Evolutionary conservation across 2,113 vertebrate species (phyloP), one percentile per base, ranked within the genome.

Genomic region (Cheilinus undulatus): DNA sequence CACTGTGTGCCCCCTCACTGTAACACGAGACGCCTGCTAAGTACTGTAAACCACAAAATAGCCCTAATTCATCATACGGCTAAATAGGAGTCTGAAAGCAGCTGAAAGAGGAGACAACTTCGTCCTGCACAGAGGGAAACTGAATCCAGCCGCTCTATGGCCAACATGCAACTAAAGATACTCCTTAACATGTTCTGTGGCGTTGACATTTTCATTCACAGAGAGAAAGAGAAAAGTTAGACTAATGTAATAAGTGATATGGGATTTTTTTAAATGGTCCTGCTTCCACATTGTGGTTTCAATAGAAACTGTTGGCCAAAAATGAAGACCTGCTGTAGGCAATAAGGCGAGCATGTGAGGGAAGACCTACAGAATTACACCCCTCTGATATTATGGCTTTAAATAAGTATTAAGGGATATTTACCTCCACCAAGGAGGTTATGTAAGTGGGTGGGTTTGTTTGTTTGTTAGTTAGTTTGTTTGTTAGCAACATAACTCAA

Each of bases 1-100:
- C 70, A 56, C 76, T 76, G 82, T 78, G 73, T 76, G 86, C 89
- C 61, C 69, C 52, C 64, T 63, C 57, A 34, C 80, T 82, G 93
- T 92, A 94, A 94, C 76, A 73, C 62, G 87, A 94, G 91, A 91
- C 68, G 84, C 68, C 8, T 22, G 72, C 83, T 86, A 86, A 90
- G 90, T 86, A 85, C 84, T 81, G 84, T 90, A 91, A 72, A 86
- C 87, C 92, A 91, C 84, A 81, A 88, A 87, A 83, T 86, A 87
- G 81, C 89, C 90, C 84, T 92, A 92, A 94, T 94, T 93, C 90
- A 94, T 94, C 93, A 94, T 92, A 79, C 46, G 59, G 89, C 26
- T 87, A 92, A 92, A 94, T 85, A 82, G 91, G 60, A 61, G 73
- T 32, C 10, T 94, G 93, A 94, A 90, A 83, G 92, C 88, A 70